Conservation (phyloP, 1,140 invertebrate species). For the Drosophila kohkoa region DNA sequence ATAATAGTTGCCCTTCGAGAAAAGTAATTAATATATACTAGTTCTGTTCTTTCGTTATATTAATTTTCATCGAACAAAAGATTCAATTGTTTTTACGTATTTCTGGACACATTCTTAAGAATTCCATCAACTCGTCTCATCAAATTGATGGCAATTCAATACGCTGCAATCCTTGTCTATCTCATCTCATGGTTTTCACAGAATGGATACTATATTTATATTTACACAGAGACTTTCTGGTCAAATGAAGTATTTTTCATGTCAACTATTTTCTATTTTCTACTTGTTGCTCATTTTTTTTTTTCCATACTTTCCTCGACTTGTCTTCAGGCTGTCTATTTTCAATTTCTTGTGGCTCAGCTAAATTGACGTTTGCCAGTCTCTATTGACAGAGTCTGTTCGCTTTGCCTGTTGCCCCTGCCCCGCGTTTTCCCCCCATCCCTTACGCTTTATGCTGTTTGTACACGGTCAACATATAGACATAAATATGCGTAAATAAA, state of each 20-base stretch:
- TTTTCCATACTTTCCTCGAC: conserved; percentile 31
- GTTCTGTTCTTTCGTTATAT: no score
- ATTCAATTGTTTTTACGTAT: neutral
- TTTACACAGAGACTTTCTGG: conserved; percentile 3
- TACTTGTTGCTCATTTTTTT: conserved; percentile 23
- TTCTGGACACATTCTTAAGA: neutral
- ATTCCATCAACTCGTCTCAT: neutral
- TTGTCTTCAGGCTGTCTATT: conserved; percentile 61
- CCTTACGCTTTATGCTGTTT: conserved; percentile 46
- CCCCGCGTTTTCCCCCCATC: neutral
- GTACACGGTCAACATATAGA: conserved; percentile 74
- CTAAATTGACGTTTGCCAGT: conserved; percentile 74
- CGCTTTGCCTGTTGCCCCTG: conserved; percentile 1
- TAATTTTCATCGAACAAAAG: no score
- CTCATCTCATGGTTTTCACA: neutral
- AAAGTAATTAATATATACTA: no score
- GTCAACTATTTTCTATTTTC: conserved; percentile 56
- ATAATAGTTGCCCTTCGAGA: no score
- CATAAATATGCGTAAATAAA: conserved; percentile 79
- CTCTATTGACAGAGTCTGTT: conserved; percentile 71
- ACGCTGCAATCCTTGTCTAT: neutral
- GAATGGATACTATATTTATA: neutral
- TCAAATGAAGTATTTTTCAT: conserved; percentile 47
- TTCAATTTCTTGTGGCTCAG: conserved; percentile 69
- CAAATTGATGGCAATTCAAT: neutral